Percentiles rank a stretch among this genome's conserved stretches.
phyloP scores from a whole-genome alignment of 2,888 invertebrate genomes.

The Oasisia sp. region DNA sequence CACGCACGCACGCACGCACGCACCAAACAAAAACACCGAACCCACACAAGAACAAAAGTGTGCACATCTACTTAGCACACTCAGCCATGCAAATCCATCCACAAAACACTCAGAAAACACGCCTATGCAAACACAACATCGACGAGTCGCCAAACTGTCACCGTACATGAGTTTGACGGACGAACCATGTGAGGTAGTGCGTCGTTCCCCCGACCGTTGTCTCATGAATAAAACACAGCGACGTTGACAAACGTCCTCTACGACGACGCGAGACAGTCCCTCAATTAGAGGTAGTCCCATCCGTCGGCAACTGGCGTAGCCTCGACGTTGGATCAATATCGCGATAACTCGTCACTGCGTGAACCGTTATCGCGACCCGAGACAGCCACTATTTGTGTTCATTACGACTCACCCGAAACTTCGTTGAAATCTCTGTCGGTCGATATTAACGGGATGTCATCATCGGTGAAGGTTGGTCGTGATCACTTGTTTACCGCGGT shows the following conservation, averaged over 20 bases:
- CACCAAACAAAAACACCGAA: no score
- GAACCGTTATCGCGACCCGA: background rate
- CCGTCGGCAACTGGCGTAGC: background rate
- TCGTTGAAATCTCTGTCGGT: background rate
- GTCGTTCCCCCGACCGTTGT: background rate
- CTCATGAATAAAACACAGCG: conserved; percentile 3
- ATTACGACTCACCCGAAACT: background rate
- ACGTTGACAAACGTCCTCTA: background rate
- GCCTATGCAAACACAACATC: no score
- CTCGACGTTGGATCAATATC: background rate
- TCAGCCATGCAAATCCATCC: no score
- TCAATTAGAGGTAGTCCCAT: background rate
- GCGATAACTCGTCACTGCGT: background rate
- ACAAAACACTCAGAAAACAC: no score
- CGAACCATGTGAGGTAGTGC: background rate
- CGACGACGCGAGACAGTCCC: background rate
- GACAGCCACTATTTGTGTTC: background rate
- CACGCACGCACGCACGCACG: background rate
- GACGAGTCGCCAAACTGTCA: no score
- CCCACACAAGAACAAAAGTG: no score
- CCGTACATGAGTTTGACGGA: background rate
- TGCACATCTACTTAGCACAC: no score
- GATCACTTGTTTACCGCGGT: no score
- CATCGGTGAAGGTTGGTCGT: background rate
- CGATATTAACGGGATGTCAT: background rate